Evolutionary conservation across 2,797 vertebrate species (phyloP).

Genomic region (Mergus octosetaceus): DNA sequence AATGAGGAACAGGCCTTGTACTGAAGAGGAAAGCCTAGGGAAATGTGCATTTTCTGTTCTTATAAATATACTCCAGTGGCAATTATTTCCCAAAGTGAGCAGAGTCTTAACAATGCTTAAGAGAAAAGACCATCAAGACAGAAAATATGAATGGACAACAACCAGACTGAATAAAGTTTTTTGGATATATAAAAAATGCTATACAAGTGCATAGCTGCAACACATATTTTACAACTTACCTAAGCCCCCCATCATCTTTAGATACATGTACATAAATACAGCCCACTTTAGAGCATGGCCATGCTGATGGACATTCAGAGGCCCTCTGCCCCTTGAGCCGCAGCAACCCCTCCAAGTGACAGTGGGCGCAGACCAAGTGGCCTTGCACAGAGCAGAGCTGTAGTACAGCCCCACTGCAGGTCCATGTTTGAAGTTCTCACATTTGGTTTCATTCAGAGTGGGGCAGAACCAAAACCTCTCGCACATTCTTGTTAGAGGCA

Average conservation of each 20-base stretch:
- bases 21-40: background rate
- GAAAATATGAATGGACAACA: background rate
- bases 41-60: background rate
- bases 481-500: background rate
- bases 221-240: background rate
- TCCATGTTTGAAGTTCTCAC: background rate
- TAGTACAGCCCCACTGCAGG: background rate
- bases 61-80: background rate
- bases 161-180: background rate
- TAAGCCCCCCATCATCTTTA: background rate
- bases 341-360: background rate
- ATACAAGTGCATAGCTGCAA: background rate
- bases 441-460: background rate
- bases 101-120: background rate
- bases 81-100: background rate
- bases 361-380: background rate
- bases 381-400: background rate
- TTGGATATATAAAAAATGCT: background rate
- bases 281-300: background rate
- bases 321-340: background rate
- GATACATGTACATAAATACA: background rate
- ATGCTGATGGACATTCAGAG: background rate
- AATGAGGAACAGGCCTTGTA: background rate
- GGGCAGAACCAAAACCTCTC: background rate
- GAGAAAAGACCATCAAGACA: background rate